phyloP scores from a whole-genome alignment of 2,888 invertebrate species.

The Scaptomyza polygonia region DNA sequence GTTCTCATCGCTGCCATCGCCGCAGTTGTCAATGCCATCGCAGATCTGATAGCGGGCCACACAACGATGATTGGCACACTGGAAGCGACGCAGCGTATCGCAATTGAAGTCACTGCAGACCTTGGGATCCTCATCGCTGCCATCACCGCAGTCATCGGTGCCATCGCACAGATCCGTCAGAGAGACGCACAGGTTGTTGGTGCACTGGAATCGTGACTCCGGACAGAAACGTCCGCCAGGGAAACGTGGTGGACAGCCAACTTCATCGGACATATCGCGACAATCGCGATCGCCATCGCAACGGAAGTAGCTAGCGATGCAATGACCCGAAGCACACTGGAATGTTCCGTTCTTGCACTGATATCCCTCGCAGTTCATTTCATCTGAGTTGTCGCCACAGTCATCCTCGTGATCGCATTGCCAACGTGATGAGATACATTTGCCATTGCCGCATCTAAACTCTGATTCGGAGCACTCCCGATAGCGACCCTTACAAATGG shows the following conservation, averaged over 20 bases:
- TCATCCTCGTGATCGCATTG: constrained; percentile 98
- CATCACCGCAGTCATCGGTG: constrained; percentile 96
- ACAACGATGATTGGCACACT: constrained; percentile 95
- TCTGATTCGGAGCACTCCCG: constrained; percentile 97
- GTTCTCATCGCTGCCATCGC: constrained; percentile 97
- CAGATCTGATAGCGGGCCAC: constrained; percentile 94
- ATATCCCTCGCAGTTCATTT: constrained; percentile 92
- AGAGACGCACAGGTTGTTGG: constrained; percentile 95
- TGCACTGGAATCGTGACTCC: constrained; percentile 95
- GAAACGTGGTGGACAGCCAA: constrained; percentile 94
- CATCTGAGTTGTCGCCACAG: constrained; percentile 97
- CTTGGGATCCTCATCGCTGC: constrained; percentile 92
- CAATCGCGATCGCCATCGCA: constrained; percentile 96
- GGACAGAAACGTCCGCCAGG: constrained; percentile 95
- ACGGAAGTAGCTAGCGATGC: constrained; percentile 93
- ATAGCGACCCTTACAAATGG: constrained; percentile 92
- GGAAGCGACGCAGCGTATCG: constrained; percentile 92
- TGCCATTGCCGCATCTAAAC: constrained; percentile 93
- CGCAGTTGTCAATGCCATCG: constrained; percentile 96
- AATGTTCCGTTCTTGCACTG: constrained; percentile 95
- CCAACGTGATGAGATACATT: constrained; percentile 96
- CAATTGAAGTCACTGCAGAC: constrained; percentile 94
- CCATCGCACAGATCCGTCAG: constrained; percentile 96
- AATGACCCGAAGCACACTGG: constrained; percentile 96
- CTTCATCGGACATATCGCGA: constrained; percentile 94